phyloP scores from a whole-genome alignment of 2,888 invertebrate genomes.

The Torymus aiolomorphi region DNA sequence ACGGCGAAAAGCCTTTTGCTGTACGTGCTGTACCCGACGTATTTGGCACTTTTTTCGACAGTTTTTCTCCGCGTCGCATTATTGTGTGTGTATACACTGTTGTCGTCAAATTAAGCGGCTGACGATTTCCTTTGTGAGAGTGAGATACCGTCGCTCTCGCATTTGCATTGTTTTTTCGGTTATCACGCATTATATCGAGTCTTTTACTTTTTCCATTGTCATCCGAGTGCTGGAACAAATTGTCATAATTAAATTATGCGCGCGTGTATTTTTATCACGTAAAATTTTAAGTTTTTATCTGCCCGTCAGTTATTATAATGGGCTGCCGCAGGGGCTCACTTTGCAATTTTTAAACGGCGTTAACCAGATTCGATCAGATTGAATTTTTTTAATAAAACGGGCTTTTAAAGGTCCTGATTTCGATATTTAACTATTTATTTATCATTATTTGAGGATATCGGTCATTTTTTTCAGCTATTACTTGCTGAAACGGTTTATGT shows the following conservation, averaged over 20 bases:
- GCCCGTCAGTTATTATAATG: constrained; percentile 7
- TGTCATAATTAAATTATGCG: constrained; percentile 12
- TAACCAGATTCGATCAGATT: not conserved
- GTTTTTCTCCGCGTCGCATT: not conserved
- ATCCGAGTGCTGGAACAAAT: not conserved
- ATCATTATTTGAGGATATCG: not conserved
- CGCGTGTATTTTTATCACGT: constrained; percentile 20
- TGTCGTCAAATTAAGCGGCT: constrained; percentile 5
- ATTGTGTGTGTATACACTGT: not conserved
- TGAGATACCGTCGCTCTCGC: not conserved
- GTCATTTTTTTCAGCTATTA: not conserved
- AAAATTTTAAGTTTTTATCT: not conserved
- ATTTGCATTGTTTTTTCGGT: not conserved
- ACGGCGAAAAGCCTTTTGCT: constrained; percentile 1
- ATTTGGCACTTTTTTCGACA: too few relatives aligned
- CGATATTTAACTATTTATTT: constrained; percentile 1
- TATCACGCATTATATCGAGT: too few relatives aligned
- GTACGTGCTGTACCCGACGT: too few relatives aligned
- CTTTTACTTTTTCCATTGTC: constrained; percentile 1
- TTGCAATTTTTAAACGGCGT: constrained; percentile 26
- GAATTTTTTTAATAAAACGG: constrained; percentile 6
- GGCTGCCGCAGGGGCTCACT: not conserved
- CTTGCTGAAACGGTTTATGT: too few relatives aligned
- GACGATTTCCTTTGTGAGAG: constrained; percentile 2
- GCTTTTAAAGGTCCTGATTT: not conserved